phyloP scores from a whole-genome alignment of 1,140 invertebrate genomes.

The Procambarus clarkii region DNA sequence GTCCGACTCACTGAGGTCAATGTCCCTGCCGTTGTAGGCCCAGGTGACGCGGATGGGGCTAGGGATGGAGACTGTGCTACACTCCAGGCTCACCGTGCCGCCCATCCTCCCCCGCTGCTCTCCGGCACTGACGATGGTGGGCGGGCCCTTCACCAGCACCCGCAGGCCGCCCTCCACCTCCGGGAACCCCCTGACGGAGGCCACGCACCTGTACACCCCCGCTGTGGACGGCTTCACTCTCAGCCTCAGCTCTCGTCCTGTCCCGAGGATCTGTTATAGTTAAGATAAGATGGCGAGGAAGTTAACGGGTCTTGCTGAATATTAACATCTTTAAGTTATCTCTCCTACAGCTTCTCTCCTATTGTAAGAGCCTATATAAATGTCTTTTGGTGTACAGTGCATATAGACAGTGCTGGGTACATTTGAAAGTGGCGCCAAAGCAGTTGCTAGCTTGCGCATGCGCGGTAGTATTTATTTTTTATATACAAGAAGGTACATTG shows the following conservation, averaged over 20 bases:
- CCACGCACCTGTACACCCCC: constrained; percentile 64
- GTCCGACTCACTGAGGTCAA: constrained; percentile 64
- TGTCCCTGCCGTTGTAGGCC: constrained; percentile 66
- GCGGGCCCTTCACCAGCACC: constrained; percentile 80
- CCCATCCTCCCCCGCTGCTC: constrained; percentile 89
- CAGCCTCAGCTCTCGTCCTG: constrained; percentile 45
- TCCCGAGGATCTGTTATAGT: constrained; percentile 47
- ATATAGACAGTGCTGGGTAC: too few relatives aligned
- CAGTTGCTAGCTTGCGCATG: too few relatives aligned
- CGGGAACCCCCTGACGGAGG: constrained; percentile 61
- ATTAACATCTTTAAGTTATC: too few relatives aligned
- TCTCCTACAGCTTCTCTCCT: too few relatives aligned
- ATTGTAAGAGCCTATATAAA: too few relatives aligned
- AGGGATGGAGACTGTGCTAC: constrained; percentile 90
- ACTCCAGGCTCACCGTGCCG: constrained; percentile 90
- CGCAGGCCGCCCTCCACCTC: constrained; percentile 59
- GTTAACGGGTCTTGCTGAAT: too few relatives aligned
- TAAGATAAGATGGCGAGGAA: too few relatives aligned
- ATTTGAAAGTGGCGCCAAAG: too few relatives aligned
- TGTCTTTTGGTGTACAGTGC: too few relatives aligned
- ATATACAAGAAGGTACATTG: too few relatives aligned
- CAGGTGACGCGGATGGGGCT: constrained; percentile 85
- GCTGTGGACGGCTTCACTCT: constrained; percentile 47
- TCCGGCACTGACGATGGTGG: constrained; percentile 89
- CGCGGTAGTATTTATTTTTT: too few relatives aligned